Evolutionary conservation across 2,888 invertebrate genomes (phyloP), one percentile per base, ranked within the genome.

Genomic region (Acrocyrtus sp.): DNA sequence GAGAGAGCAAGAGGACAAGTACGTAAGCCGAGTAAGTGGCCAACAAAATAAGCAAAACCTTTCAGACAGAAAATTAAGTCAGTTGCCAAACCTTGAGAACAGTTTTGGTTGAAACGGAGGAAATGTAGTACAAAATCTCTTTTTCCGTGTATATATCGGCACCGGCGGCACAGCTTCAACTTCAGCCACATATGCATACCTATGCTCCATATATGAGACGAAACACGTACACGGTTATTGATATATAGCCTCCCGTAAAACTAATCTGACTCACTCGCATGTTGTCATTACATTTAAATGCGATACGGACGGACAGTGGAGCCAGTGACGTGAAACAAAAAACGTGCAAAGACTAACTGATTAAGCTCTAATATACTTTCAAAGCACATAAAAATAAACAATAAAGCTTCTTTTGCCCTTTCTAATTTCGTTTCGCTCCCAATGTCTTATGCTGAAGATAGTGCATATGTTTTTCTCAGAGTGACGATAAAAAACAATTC

Each of bases 231-330:
- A n/a, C n/a, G n/a, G n/a, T n/a, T n/a, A n/a, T 34, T 12, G 5
- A 34, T 34, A 5, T 34, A 5, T 34, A 34, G 5, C 19, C 21
- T 22, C 48, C 17, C 48, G 48, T 48, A 48, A 48, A 48, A 48
- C 6, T 34, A 34, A 34, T 34, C 34, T 34, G 34, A 43, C 39
- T 62, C 41, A 50, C 48, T 58, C 21, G 19, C 53, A 39, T 58
- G 57, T 58, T 58, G 41, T 58, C 45, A 60, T 47, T 48, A 24
- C 34, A 60, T 60, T 60, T 48, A 26, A 60, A 60, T 70, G 51
- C 29, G 51, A 57, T 56, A 57, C 17, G 43, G 70, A 70, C 50
- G 70, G 70, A 70, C 70, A 70, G 56, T 70, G 70, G 70, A 70
- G 70, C 70, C 70, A 63, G 70, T 70, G 70, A 70, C 70, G 70